Evolutionary conservation across 2,888 invertebrate species (phyloP).

Genomic region (Apeira syringaria): DNA sequence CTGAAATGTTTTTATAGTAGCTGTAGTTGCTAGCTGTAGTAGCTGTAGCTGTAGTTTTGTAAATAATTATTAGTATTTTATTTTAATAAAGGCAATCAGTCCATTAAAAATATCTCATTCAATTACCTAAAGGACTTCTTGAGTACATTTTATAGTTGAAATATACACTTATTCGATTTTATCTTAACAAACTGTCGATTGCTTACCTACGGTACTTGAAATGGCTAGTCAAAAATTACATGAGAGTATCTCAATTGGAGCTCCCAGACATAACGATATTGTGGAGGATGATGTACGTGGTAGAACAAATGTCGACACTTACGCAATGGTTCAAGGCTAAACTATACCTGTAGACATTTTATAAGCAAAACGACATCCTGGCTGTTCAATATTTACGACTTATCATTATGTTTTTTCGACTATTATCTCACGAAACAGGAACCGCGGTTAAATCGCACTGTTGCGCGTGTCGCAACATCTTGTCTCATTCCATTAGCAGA

Average conservation of each 20-base stretch:
- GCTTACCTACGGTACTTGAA: slow-evolving; percentile 38
- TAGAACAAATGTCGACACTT: slow-evolving; percentile 57
- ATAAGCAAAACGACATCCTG: slow-evolving; percentile 41
- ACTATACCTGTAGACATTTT: slow-evolving; percentile 20
- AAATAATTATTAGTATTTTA: no score
- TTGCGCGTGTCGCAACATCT: slow-evolving; percentile 32
- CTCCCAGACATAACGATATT: slow-evolving; percentile 21
- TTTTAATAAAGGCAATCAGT: no score
- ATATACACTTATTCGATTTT: slow-evolving; percentile 40
- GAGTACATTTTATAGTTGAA: slow-evolving; percentile 29
- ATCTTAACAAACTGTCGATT: slow-evolving; percentile 33
- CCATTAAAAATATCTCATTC: no score
- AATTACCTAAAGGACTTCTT: slow-evolving; percentile 24
- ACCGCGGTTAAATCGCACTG: slow-evolving; percentile 29
- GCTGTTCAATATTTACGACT: slow-evolving; percentile 46
- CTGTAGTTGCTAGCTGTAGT: no score
- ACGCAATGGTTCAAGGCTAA: slow-evolving; percentile 74
- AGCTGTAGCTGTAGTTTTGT: no score
- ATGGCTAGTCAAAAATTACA: slow-evolving; percentile 35
- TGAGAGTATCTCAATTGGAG: slow-evolving; percentile 46
- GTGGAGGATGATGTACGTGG: slow-evolving; percentile 44
- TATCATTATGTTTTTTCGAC: slow-evolving; percentile 40
- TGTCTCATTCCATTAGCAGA: slow-evolving; percentile 38
- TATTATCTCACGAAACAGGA: slow-evolving; percentile 36
- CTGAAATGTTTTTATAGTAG: no score